Percentiles rank a stretch among this genome's conserved stretches.
These are phyloP conservation scores for Entomyzon cyanotis DNA, from an alignment of 2,113 vertebrate genomes.

Conservation along the genomic window DNA sequence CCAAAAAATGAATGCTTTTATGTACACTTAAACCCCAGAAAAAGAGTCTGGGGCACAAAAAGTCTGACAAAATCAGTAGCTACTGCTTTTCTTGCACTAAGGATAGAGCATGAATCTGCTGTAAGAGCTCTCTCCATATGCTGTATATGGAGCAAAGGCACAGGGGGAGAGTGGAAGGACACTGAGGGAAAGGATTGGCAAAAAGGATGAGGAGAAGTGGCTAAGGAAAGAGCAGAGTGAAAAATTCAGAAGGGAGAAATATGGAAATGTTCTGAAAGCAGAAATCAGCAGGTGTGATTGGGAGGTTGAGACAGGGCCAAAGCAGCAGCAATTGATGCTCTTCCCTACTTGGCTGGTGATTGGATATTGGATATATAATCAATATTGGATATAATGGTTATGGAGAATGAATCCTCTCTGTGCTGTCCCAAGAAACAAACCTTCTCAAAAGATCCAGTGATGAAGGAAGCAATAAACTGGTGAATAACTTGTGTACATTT, in stretches of 20 bases:
- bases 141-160: neutral
- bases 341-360: accelerated
- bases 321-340: neutral
- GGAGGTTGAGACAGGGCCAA: neutral
- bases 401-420: neutral
- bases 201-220: neutral
- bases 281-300: neutral
- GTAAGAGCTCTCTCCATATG: too few relatives aligned
- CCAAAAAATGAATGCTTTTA: neutral
- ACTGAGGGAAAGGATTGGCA: neutral
- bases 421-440: neutral
- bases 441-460: neutral
- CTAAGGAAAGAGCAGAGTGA: neutral
- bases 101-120: neutral
- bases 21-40: neutral
- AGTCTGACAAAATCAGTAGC: neutral
- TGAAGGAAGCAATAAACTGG: neutral
- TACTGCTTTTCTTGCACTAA: neutral
- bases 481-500: neutral
- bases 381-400: neutral
- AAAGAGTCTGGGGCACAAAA: neutral
- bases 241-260: neutral
- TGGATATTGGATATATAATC: neutral
- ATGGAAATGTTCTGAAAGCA: neutral
- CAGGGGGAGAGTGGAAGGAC: neutral